Evolutionary conservation across 2,797 vertebrate species (phyloP).

Genomic region (Eulemur rubriventer): DNA sequence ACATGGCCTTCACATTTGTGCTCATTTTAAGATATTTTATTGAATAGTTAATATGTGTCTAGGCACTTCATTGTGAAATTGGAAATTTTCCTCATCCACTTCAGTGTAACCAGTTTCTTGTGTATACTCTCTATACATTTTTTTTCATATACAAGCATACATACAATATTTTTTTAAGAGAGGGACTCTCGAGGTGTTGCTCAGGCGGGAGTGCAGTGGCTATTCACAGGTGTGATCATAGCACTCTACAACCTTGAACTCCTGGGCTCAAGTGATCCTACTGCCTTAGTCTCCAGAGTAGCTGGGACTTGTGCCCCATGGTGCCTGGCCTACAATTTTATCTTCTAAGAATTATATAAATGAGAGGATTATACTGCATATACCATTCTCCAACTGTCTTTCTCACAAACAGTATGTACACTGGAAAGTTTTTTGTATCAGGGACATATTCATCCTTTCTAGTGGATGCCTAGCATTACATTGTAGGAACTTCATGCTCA

Average conservation of each 20-base stretch:
- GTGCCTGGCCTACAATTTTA: neutral
- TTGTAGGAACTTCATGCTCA: neutral
- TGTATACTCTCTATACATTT: neutral
- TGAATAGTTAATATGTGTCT: slow-evolving; percentile 14
- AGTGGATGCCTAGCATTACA: neutral
- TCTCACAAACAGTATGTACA: neutral
- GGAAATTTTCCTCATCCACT: neutral
- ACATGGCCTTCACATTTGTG: neutral
- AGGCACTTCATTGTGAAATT: neutral
- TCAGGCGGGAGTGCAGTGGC: neutral
- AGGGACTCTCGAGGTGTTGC: neutral
- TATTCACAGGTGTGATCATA: neutral
- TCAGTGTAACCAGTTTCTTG: neutral
- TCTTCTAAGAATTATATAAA: neutral
- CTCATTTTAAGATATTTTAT: neutral
- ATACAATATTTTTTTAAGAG: neutral
- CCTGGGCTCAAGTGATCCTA: neutral
- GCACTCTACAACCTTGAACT: neutral
- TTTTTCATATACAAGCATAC: neutral
- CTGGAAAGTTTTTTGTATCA: neutral
- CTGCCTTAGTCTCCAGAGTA: neutral
- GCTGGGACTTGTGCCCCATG: neutral
- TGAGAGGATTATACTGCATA: neutral
- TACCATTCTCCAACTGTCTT: neutral
- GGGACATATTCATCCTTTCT: neutral